phyloP scores from a whole-genome alignment of 1,140 invertebrate species.

The Drosophila pseudoananassae region DNA sequence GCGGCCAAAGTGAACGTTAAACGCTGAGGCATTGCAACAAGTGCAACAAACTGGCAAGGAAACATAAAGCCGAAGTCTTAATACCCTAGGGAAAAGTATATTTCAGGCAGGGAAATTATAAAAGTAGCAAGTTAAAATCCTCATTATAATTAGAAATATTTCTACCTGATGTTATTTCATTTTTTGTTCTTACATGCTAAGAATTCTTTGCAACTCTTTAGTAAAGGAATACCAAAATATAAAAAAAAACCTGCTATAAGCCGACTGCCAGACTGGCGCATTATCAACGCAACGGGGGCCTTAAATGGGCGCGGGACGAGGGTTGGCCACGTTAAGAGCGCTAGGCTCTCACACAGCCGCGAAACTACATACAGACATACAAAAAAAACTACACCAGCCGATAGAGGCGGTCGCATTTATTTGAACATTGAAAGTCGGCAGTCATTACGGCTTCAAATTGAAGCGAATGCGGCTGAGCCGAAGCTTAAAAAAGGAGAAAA shows the following conservation, averaged over 20 bases:
- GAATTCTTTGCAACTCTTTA: background rate
- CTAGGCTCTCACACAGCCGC: slow-evolving; percentile 41
- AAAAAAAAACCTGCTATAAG: slow-evolving; percentile 70
- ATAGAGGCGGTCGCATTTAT: slow-evolving; percentile 72
- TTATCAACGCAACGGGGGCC: slow-evolving; percentile 79
- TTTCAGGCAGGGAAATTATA: too few species aligned
- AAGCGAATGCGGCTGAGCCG: slow-evolving; percentile 59
- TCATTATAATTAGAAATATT: too few species aligned
- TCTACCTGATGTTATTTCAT: too few species aligned
- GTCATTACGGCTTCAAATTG: slow-evolving; percentile 78
- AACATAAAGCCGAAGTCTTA: background rate
- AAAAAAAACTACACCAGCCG: slow-evolving; percentile 1
- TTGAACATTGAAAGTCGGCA: slow-evolving; percentile 80
- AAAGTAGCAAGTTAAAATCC: too few species aligned
- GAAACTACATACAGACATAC: background rate
- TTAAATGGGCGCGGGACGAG: slow-evolving; percentile 71
- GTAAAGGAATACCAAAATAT: slow-evolving; percentile 31
- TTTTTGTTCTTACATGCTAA: too few species aligned
- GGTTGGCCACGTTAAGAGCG: slow-evolving; percentile 66
- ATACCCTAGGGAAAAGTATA: slow-evolving; percentile 15
- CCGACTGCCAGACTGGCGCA: slow-evolving; percentile 59
- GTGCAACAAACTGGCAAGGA: slow-evolving; percentile 30
- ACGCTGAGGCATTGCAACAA: slow-evolving; percentile 70
- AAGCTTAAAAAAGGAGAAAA: slow-evolving; percentile 23
- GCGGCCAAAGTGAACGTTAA: slow-evolving; percentile 69